Evolutionary conservation across 2,797 vertebrate species (phyloP).

Genomic region (Microhierax caerulescens): DNA sequence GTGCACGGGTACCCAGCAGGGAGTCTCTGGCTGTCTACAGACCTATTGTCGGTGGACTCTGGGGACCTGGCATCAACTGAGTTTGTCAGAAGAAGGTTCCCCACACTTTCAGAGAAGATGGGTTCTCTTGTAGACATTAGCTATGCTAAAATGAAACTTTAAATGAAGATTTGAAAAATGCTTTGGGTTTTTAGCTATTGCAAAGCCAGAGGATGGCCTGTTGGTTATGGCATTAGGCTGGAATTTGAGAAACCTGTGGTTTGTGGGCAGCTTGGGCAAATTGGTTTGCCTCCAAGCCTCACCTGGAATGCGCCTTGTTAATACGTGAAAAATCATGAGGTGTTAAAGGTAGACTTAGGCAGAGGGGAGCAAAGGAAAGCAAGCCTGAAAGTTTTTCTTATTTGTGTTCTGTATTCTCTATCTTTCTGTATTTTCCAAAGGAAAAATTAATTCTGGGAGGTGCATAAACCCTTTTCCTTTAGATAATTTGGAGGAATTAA

Average conservation of each 20-base stretch:
- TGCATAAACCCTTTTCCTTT: neutral
- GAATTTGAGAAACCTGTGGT: rapidly evolving
- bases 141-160: neutral
- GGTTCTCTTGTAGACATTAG: neutral
- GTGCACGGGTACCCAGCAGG: neutral
- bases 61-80: neutral
- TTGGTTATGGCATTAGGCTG: neutral
- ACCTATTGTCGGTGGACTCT: rapidly evolving
- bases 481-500: neutral
- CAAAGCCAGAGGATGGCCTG: neutral
- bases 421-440: neutral
- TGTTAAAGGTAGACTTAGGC: neutral
- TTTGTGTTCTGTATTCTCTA: neutral
- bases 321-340: neutral
- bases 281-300: neutral
- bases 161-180: neutral
- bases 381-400: neutral
- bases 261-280: neutral
- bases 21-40: neutral
- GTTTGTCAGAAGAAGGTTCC: neutral
- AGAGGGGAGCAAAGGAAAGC: neutral
- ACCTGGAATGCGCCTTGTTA: neutral
- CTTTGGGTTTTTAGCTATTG: neutral
- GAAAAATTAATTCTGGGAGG: neutral
- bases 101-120: rapidly evolving